Evolutionary conservation across 2,113 vertebrate genomes (phyloP).

Genomic region (Trogon melanurus): DNA sequence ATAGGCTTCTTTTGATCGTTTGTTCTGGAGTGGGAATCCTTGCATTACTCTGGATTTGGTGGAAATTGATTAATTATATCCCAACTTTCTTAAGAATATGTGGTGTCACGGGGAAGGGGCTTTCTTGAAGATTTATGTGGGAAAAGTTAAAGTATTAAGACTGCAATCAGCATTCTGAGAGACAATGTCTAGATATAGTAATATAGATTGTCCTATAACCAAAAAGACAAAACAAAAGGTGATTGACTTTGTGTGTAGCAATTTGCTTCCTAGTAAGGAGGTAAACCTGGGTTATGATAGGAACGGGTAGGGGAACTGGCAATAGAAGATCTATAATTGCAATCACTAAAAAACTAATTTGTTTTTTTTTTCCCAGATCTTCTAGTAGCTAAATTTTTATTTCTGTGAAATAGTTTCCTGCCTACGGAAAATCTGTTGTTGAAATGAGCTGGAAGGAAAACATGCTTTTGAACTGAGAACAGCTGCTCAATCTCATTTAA

Average conservation of each 20-base stretch:
- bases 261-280: neutral
- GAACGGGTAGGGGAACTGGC: neutral
- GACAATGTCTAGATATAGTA: neutral
- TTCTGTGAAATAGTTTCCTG: slow-evolving; percentile 19
- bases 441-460: slow-evolving; percentile 28
- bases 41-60: neutral
- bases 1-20: neutral
- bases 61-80: neutral
- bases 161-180: neutral
- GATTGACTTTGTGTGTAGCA: neutral
- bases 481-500: slow-evolving; percentile 35
- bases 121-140: neutral
- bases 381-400: neutral
- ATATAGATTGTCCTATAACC: neutral
- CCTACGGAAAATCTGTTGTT: slow-evolving; percentile 52
- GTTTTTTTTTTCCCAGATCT: neutral
- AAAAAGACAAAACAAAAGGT: neutral
- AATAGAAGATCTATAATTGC: neutral
- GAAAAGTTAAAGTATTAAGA: neutral
- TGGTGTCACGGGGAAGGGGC: rapidly evolving
- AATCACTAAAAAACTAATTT: neutral
- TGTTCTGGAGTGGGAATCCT: neutral
- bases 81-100: neutral
- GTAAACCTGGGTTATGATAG: neutral
- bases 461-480: slow-evolving; percentile 9